phyloP scores from a whole-genome alignment of 2,888 invertebrate genomes.

The Ochropacha duplaris region DNA sequence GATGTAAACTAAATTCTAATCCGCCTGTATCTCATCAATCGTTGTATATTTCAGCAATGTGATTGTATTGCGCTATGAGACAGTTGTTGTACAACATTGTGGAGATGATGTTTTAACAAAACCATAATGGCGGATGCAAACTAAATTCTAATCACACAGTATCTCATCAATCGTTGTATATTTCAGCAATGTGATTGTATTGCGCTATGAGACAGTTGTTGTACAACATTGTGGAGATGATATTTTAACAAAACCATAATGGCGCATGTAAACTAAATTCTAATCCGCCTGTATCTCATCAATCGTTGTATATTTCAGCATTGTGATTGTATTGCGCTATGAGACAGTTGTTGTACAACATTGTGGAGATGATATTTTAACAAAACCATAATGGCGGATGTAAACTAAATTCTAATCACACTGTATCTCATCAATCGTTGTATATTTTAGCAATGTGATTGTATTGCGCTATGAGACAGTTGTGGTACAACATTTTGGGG shows the following conservation, averaged over 20 bases:
- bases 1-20: not conserved
- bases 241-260: not conserved
- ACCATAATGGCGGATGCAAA: no score
- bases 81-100: not conserved
- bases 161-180: slow-evolving; percentile 1
- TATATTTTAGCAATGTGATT: slow-evolving; percentile 4
- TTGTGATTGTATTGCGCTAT: not conserved
- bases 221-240: not conserved
- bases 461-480: not conserved
- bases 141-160: not conserved
- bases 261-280: not conserved
- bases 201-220: not conserved
- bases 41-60: slow-evolving; percentile 2
- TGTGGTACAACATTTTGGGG: not conserved
- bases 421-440: not conserved
- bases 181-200: not conserved
- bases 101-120: not conserved
- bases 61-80: not conserved
- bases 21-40: not conserved
- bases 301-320: not conserved
- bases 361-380: not conserved
- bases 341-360: not conserved
- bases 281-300: not conserved
- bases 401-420: not conserved
- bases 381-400: not conserved